phyloP scores from a whole-genome alignment of 1,140 invertebrate genomes.

The Neomicropteryx cornuta region DNA sequence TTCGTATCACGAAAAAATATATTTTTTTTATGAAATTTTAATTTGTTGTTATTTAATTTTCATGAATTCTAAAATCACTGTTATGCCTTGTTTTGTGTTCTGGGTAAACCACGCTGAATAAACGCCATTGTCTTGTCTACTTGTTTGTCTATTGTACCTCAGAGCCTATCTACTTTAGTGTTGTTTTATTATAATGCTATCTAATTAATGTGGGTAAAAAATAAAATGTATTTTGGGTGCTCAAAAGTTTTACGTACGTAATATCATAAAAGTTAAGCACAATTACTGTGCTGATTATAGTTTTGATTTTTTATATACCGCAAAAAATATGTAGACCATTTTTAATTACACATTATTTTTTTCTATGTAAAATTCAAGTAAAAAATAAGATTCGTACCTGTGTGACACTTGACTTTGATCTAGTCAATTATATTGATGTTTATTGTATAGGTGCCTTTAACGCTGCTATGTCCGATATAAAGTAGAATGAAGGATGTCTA shows the following conservation, averaged over 20 bases:
- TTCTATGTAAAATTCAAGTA: slow-evolving; percentile 4
- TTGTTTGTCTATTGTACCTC: too few species aligned
- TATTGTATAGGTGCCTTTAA: slow-evolving; percentile 1
- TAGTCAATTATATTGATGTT: neutral
- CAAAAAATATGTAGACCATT: too few species aligned
- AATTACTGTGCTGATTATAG: slow-evolving; percentile 5
- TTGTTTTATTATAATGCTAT: too few species aligned
- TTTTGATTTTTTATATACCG: slow-evolving; percentile 4
- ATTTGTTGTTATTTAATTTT: too few species aligned
- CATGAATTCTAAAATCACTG: too few species aligned
- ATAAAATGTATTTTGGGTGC: neutral
- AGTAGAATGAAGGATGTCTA: neutral
- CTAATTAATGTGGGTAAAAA: slow-evolving; percentile 23
- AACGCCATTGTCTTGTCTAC: too few species aligned
- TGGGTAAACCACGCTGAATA: too few species aligned
- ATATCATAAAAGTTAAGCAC: slow-evolving; percentile 9
- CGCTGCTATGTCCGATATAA: neutral
- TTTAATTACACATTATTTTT: too few species aligned
- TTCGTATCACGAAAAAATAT: neutral
- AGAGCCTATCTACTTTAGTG: too few species aligned
- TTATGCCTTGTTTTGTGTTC: too few species aligned
- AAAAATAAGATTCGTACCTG: neutral
- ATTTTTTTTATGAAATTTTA: slow-evolving; percentile 16
- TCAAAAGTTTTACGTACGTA: slow-evolving; percentile 3
- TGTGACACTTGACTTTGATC: neutral